Base-by-base conservation (phyloP, 2,888 invertebrate species). In the Metellina segmentata region DNA sequence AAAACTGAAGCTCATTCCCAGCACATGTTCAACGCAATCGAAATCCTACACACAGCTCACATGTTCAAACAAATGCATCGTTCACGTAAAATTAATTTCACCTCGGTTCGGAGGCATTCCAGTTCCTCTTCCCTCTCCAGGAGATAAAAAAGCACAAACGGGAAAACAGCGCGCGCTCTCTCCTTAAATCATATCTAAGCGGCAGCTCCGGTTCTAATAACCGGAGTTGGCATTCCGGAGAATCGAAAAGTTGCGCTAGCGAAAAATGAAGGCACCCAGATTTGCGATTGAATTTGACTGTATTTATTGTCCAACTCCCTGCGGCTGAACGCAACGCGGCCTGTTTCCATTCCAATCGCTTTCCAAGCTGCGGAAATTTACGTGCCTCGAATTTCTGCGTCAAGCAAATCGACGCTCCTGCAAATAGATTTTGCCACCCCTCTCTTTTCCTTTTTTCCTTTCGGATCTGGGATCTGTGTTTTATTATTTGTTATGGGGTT, bases 281-380 rank as follows among this genome's bases (percentile, higher is more conserved):
- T 90, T 87, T 82, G 78, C 78, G 87, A 91, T 87, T 87, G 91
- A 91, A 91, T 91, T 91, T 88, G 91, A 91, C 91, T 91, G 89
- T 87, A 87, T 91, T 91, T 91, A 91, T 91, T 87, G 91, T 78
- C 83, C 87, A 83, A 87, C 74, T 83, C 77, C 83, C 87, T 34
- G 53, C 52, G 49, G 71, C 51, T 51, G 51, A 49, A 8, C 34
- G 69, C 9, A 52, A 7, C 52, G 48, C 48, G 49, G 49, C 53
- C 78, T 83, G 87, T 91, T 91, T 91, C 91, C 71, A 87, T 83
- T 83, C 87, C 83, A 83, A 72, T 61, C 77, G 72, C 70, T 53
- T 69, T 89, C 82, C 86, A 85, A 90, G 81, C 85, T 85, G 85
- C 82, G 71, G 77, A 83, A 87, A 91, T 91, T 87, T 91, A 87